Evolutionary conservation across 2,888 invertebrate genomes (phyloP).

Genomic region (Apotomis betuletana): DNA sequence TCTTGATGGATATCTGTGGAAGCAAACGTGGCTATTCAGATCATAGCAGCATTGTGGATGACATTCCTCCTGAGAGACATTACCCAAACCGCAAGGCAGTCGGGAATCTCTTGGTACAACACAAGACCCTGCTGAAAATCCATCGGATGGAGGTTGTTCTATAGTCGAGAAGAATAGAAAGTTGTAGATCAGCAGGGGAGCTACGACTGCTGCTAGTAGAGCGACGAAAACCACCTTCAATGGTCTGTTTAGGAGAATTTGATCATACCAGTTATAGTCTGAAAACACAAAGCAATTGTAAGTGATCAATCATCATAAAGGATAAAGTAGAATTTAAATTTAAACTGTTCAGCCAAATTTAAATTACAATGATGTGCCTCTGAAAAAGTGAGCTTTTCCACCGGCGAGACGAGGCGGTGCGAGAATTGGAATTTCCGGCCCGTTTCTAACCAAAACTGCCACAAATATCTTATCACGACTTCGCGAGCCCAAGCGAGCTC

Average conservation of each 20-base stretch:
- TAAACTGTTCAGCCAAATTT: too few relatives aligned
- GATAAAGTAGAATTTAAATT: too few relatives aligned
- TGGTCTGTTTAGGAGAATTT: slow-evolving; percentile 68
- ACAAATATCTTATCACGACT: too few relatives aligned
- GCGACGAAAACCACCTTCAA: slow-evolving; percentile 59
- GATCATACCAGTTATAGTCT: slow-evolving; percentile 73
- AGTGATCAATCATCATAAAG: too few relatives aligned
- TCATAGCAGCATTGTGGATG: slow-evolving; percentile 81
- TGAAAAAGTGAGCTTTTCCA: too few relatives aligned
- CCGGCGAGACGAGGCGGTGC: too few relatives aligned
- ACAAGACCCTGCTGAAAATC: slow-evolving; percentile 72
- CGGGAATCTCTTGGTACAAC: slow-evolving; percentile 60
- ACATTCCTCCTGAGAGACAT: slow-evolving; percentile 63
- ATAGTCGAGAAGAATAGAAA: slow-evolving; percentile 58
- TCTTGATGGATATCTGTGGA: slow-evolving; percentile 79
- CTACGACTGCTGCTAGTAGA: slow-evolving; percentile 55
- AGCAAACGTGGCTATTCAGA: slow-evolving; percentile 68
- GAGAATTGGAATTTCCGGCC: too few relatives aligned
- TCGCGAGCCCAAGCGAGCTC: too few relatives aligned
- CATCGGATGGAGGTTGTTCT: slow-evolving; percentile 64
- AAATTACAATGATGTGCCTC: too few relatives aligned
- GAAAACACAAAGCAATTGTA: slow-evolving; percentile 49
- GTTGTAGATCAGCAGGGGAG: slow-evolving; percentile 67
- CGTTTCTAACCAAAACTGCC: too few relatives aligned
- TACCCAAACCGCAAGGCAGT: slow-evolving; percentile 68